A percentile compares a stretch with the other conserved stretches of the same genome.
Conservation (phyloP, 2,888 invertebrate genomes). For the Molorchus minor region DNA sequence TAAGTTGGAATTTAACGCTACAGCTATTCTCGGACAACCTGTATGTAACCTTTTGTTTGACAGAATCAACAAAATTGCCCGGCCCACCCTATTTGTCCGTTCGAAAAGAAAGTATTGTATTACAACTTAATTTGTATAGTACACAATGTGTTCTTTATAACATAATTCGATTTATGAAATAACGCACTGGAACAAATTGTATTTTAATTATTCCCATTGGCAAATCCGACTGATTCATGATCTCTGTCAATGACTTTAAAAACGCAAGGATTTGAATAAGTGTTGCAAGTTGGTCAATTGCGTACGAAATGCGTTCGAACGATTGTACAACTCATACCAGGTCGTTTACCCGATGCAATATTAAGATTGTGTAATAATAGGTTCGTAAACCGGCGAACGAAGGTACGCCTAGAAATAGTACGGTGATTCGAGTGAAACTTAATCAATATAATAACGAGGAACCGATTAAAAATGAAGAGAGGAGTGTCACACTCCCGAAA, state of each 20-base stretch:
- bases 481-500: no score
- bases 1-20: no score
- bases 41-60: no score
- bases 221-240: constrained; percentile 9
- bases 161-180: constrained; percentile 6
- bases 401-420: no score
- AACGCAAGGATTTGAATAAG: constrained; percentile 10
- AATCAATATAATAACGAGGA: no score
- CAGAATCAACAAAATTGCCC: no score
- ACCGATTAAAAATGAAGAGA: no score
- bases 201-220: constrained; percentile 13
- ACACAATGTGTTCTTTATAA: no score
- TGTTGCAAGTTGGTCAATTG: constrained; percentile 20
- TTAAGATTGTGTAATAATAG: constrained; percentile 9
- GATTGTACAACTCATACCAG: constrained; percentile 16
- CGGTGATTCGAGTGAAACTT: no score
- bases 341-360: constrained; percentile 22
- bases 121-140: background rate
- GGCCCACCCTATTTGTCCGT: background rate
- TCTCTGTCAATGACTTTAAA: constrained; percentile 16
- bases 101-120: constrained; percentile 5
- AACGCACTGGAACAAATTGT: constrained; percentile 4
- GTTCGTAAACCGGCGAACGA: constrained; percentile 2
- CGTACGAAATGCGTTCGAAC: constrained; percentile 19
- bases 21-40: no score